phyloP scores from a whole-genome alignment of 1,140 invertebrate genomes.

The Oreohelix idahoensis region DNA sequence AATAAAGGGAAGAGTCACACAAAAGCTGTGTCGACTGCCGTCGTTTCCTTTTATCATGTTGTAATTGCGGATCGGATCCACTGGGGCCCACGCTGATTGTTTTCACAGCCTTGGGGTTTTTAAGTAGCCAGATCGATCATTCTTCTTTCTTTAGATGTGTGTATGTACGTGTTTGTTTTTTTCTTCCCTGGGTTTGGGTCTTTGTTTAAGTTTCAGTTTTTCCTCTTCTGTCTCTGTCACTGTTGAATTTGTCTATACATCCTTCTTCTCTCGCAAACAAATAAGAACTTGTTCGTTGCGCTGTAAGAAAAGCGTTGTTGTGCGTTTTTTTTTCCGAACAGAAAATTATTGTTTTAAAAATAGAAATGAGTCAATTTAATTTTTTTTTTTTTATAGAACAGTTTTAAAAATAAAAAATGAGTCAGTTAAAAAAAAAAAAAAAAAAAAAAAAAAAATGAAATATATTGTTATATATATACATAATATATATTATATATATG shows the following conservation, averaged over 20 bases:
- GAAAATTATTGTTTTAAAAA: no score
- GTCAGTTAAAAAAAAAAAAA: no score
- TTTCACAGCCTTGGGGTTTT: neutral
- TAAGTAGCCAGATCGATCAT: slow-evolving; percentile 5
- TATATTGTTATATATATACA: no score
- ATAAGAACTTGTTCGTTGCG: no score
- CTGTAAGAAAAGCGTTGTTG: no score
- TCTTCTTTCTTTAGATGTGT: neutral
- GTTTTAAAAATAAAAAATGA: no score
- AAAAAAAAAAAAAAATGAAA: no score
- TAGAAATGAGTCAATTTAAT: no score
- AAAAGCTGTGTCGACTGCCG: neutral
- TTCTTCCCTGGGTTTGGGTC: neutral
- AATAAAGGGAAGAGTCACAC: neutral
- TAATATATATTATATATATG: no score
- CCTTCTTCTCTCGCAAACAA: neutral
- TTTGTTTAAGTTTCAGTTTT: neutral
- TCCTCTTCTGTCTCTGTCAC: neutral
- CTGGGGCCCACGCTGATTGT: neutral
- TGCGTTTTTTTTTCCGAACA: no score
- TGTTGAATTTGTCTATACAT: neutral
- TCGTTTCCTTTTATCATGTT: neutral
- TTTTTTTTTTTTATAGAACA: no score
- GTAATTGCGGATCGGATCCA: neutral
- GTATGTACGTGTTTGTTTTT: no score